Evolutionary conservation across 2,113 vertebrate species (phyloP).

Genomic region (Actinemys pallida): DNA sequence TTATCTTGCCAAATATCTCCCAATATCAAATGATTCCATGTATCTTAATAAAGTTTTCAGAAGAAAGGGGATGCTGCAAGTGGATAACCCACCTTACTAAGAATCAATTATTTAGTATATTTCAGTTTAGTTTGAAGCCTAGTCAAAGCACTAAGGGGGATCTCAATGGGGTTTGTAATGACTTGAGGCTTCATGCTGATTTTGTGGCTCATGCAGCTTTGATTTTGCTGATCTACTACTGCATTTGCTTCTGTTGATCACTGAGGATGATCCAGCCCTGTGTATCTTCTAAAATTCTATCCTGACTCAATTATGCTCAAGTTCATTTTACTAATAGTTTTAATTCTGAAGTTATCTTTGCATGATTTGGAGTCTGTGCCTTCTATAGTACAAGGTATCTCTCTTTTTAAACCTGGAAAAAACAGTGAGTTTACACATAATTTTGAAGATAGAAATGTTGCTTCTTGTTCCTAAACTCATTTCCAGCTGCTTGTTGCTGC

Average conservation of each 20-base stretch:
- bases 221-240: constrained; percentile 54
- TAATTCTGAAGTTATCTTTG: not conserved
- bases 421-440: not conserved
- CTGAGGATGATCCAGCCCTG: not conserved
- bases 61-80: constrained; percentile 34
- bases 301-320: not conserved
- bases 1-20: not conserved
- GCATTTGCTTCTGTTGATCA: constrained; percentile 49
- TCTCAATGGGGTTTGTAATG: constrained; percentile 68
- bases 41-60: constrained; percentile 26
- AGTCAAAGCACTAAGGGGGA: constrained; percentile 40
- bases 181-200: constrained; percentile 37
- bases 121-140: constrained; percentile 52
- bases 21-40: constrained; percentile 1
- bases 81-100: constrained; percentile 49
- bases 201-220: constrained; percentile 56
- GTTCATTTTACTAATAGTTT: not conserved
- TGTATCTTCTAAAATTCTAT: constrained; percentile 38
- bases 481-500: not conserved
- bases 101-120: constrained; percentile 68
- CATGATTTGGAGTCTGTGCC: not conserved
- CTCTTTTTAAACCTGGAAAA: not conserved
- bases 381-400: constrained; percentile 3
- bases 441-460: not conserved
- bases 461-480: not conserved